These are phyloP conservation scores for Oophaga pumilio DNA, from an alignment of 2,113 vertebrate genomes.

Conservation along the genomic window DNA sequence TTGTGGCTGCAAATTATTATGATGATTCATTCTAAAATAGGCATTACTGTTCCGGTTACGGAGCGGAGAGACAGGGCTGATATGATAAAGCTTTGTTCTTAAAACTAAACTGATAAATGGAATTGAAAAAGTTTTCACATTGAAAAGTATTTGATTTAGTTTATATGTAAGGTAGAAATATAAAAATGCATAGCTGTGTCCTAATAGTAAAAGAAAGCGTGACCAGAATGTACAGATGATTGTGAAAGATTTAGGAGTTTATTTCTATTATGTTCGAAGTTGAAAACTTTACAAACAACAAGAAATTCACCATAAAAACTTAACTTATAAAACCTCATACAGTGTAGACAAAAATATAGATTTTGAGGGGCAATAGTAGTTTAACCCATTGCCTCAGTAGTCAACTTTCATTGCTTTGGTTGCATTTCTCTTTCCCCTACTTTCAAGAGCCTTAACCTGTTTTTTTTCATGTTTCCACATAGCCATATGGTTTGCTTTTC, in stretches of 20 bases:
- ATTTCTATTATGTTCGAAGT: not conserved
- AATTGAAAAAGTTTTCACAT: not conserved
- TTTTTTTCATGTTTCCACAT: no score
- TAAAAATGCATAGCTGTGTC: not conserved
- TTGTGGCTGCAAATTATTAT: not conserved
- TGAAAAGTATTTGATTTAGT: not conserved
- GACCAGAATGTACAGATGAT: not conserved
- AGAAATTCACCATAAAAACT: no score
- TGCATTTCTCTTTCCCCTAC: no score
- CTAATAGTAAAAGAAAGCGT: not conserved
- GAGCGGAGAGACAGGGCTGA: not conserved
- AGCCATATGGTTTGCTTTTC: no score
- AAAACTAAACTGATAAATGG: not conserved
- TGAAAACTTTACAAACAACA: no score
- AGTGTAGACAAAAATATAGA: no score
- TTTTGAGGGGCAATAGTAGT: no score
- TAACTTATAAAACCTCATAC: no score
- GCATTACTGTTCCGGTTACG: not conserved
- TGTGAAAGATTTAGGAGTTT: not conserved
- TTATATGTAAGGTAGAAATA: not conserved
- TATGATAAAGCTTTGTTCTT: not conserved
- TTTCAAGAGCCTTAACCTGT: no score
- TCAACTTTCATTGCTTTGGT: no score
- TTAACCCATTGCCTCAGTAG: no score
- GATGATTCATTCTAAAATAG: constrained; percentile 1